phyloP scores from a whole-genome alignment of 2,797 vertebrate species.

The Myripristis murdjan region DNA sequence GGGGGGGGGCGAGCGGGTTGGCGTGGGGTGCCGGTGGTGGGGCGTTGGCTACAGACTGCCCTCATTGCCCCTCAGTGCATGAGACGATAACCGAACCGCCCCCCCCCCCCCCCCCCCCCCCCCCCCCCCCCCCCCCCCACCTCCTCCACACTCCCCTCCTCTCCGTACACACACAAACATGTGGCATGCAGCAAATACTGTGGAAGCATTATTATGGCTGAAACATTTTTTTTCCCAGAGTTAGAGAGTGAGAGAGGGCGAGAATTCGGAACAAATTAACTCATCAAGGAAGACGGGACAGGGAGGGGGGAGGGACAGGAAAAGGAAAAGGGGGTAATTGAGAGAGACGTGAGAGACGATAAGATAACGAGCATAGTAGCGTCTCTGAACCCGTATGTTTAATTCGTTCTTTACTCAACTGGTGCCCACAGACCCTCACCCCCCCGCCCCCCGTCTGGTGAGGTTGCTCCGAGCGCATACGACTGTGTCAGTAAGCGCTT shows the following conservation, averaged over 20 bases:
- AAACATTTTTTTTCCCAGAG: slow-evolving; percentile 68
- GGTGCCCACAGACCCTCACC: slow-evolving; percentile 32
- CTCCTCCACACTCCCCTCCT: slow-evolving; percentile 1
- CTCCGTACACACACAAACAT: neutral
- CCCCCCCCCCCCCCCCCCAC: neutral
- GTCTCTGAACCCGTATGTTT: slow-evolving; percentile 49
- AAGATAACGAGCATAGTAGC: slow-evolving; percentile 63
- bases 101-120: neutral
- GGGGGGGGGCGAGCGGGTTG: slow-evolving; percentile 14
- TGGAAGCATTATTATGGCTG: slow-evolving; percentile 44
- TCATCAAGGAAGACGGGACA: slow-evolving; percentile 52
- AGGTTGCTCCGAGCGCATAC: slow-evolving; percentile 58
- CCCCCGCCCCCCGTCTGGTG: slow-evolving; percentile 48
- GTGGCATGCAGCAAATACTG: slow-evolving; percentile 39
- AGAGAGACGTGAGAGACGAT: slow-evolving; percentile 62
- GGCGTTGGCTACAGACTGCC: slow-evolving; percentile 45
- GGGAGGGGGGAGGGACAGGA: slow-evolving; percentile 41
- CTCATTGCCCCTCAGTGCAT: slow-evolving; percentile 25
- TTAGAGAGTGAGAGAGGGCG: slow-evolving; percentile 15
- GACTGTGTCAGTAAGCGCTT: slow-evolving; percentile 57
- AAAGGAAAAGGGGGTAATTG: slow-evolving; percentile 63
- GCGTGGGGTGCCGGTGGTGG: neutral
- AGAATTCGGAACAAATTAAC: slow-evolving; percentile 61
- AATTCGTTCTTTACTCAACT: slow-evolving; percentile 63
- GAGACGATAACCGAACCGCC: slow-evolving; percentile 18